A percentile compares a stretch with the other conserved stretches of the same genome.
Evolutionary conservation across 2,888 invertebrate genomes (phyloP).

Genomic region (Drosophila eohydei): DNA sequence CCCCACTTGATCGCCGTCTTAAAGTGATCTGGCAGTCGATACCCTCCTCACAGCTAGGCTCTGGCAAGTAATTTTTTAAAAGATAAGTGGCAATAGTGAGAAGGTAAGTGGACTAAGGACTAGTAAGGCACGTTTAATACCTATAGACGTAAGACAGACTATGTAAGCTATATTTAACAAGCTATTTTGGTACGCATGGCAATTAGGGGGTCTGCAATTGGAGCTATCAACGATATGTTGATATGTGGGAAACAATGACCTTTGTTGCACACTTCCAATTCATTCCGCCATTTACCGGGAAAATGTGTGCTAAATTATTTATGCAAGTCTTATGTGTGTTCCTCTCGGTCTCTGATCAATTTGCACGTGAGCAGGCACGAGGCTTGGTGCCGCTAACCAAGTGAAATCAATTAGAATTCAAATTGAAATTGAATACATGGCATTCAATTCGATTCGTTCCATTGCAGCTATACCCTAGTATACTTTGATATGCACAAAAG

Average conservation of each 20-base stretch:
- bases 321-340: constrained; percentile 45
- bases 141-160: neutral
- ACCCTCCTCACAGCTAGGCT: too few species aligned
- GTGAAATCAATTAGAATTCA: constrained; percentile 53
- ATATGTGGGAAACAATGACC: constrained; percentile 40
- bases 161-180: neutral
- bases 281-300: neutral
- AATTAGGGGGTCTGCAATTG: constrained; percentile 3
- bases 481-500: constrained; percentile 3
- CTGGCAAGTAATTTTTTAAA: neutral
- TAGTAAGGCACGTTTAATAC: neutral
- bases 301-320: constrained; percentile 48
- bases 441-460: constrained; percentile 53
- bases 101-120: neutral
- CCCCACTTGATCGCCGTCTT: neutral
- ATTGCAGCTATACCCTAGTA: neutral
- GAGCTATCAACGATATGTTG: neutral
- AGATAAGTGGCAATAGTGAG: neutral
- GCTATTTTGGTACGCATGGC: neutral
- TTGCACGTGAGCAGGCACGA: neutral
- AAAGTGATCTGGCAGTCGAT: neutral
- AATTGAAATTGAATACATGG: constrained; percentile 42
- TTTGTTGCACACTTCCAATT: constrained; percentile 56
- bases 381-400: constrained; percentile 36
- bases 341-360: constrained; percentile 21